These are phyloP conservation scores for Scomberomorus guttatus DNA, from an alignment of 2,797 vertebrate genomes.

Conservation along the genomic window DNA sequence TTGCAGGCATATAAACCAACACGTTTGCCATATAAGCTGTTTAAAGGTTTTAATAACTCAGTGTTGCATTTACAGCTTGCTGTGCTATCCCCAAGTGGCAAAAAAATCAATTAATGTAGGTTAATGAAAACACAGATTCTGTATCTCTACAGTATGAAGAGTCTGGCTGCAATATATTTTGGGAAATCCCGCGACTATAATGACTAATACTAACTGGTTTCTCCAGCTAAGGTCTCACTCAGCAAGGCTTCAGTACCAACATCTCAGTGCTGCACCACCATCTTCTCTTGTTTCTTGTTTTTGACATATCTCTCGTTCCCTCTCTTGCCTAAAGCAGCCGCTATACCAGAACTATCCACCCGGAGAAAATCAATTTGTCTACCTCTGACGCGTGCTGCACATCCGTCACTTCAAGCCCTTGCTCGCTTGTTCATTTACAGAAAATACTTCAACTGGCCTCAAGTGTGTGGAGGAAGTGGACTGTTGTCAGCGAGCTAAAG, in stretches of 20 bases:
- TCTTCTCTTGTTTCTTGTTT: constrained; percentile 52
- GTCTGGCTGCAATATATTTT: background rate
- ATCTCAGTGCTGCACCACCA: constrained; percentile 25
- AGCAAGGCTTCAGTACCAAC: background rate
- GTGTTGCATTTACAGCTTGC: too few relatives aligned
- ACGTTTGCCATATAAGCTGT: too few relatives aligned
- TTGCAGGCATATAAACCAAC: too few relatives aligned
- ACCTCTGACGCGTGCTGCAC: constrained; percentile 68
- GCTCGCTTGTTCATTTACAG: constrained; percentile 74
- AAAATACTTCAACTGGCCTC: constrained; percentile 69
- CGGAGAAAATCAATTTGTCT: constrained; percentile 91
- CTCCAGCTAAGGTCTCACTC: constrained; percentile 8
- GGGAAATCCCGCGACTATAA: background rate
- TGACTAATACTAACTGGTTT: background rate
- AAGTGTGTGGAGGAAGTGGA: constrained; percentile 53
- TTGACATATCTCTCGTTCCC: constrained; percentile 61
- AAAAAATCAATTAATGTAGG: background rate
- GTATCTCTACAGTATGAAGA: background rate
- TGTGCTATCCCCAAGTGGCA: background rate
- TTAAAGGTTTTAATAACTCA: too few relatives aligned
- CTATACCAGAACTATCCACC: constrained; percentile 83
- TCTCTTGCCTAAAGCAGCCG: constrained; percentile 77
- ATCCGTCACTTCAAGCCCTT: constrained; percentile 82
- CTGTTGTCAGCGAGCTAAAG: constrained; percentile 57
- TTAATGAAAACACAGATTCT: background rate